phyloP scores from a whole-genome alignment of 2,113 vertebrate species.

The Murina feae region DNA sequence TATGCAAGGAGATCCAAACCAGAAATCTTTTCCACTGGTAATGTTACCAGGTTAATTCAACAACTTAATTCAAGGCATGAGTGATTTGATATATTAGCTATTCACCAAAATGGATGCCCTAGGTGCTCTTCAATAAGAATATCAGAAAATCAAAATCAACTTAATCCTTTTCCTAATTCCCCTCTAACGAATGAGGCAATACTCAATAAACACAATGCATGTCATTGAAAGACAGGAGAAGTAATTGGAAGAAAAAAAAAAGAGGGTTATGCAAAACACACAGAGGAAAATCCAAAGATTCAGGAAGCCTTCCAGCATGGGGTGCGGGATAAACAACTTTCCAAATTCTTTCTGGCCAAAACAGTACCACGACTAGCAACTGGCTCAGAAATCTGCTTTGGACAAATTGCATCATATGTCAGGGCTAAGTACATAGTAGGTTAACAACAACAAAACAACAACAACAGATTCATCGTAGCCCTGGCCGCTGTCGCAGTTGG shows the following conservation, averaged over 20 bases:
- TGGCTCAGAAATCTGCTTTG: neutral
- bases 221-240: neutral
- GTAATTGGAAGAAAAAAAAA: slow-evolving; percentile 13
- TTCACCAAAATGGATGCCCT: neutral
- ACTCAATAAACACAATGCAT: neutral
- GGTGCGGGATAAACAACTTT: slow-evolving; percentile 27
- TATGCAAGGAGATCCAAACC: neutral
- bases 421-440: neutral
- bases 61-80: slow-evolving; percentile 28
- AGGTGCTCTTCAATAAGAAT: neutral
- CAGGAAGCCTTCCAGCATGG: neutral
- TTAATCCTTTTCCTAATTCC: slow-evolving; percentile 21
- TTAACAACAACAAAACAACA: neutral
- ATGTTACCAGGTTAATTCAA: neutral
- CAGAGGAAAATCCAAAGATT: neutral
- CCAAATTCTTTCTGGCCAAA: slow-evolving; percentile 38
- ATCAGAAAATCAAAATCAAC: slow-evolving; percentile 36
- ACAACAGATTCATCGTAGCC: neutral
- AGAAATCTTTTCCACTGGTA: neutral
- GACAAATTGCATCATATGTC: neutral
- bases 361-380: slow-evolving; percentile 21
- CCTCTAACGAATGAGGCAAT: neutral
- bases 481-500: neutral
- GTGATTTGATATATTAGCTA: neutral
- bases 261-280: neutral